Conservation (phyloP, 2,113 vertebrate genomes). For the Tetrao urogallus region DNA sequence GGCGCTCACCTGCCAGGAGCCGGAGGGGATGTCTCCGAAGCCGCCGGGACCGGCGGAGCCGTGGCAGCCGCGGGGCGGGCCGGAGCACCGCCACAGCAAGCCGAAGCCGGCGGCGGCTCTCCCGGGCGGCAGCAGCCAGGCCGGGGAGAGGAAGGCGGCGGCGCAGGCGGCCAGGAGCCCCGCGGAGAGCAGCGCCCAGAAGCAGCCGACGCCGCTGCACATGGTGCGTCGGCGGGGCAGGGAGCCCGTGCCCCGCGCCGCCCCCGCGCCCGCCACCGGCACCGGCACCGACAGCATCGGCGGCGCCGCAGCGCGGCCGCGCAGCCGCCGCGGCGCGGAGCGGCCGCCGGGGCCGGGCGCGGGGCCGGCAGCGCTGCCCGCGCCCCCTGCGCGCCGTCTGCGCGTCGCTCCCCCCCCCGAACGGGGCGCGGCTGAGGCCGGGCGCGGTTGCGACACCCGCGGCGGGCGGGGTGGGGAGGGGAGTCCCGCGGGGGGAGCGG, state of each 20-base stretch:
- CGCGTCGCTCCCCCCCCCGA: background rate
- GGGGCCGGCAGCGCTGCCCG: background rate
- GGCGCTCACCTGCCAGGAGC: constrained; percentile 88
- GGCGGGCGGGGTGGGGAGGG: constrained; percentile 4
- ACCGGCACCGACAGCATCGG: constrained; percentile 85
- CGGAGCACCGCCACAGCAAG: constrained; percentile 89
- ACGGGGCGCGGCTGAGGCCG: constrained; percentile 19
- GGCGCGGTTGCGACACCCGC: background rate
- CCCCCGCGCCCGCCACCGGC: constrained; percentile 77
- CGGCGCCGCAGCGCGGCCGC: background rate
- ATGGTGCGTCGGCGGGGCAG: constrained; percentile 81
- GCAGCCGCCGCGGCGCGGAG: background rate
- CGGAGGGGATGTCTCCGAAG: constrained; percentile 89
- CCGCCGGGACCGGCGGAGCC: constrained; percentile 83
- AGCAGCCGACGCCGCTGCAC: constrained; percentile 89
- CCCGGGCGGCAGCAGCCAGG: constrained; percentile 74
- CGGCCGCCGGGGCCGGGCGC: background rate
- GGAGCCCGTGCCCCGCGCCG: constrained; percentile 72
- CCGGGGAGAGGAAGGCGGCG: constrained; percentile 88
- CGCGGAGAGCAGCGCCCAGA: constrained; percentile 89
- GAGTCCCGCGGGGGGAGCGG: background rate
- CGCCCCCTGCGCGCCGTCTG: background rate
- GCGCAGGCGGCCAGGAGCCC: constrained; percentile 87
- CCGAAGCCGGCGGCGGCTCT: constrained; percentile 85
- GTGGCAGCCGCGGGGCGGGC: constrained; percentile 83